phyloP scores from a whole-genome alignment of 2,113 vertebrate species.

The Pelvicachromis taeniatus region DNA sequence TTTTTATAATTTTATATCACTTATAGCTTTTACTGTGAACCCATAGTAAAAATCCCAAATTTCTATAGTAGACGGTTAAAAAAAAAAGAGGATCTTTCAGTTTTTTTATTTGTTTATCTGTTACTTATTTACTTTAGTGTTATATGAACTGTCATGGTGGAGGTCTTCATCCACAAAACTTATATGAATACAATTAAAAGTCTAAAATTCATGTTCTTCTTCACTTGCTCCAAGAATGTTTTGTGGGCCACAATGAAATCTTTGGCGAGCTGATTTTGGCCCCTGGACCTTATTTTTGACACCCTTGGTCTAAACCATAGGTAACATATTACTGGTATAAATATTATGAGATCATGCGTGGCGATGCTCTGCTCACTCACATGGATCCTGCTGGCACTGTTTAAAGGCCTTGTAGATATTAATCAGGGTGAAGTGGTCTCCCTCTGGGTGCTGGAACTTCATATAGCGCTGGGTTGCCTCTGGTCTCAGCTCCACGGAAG shows the following conservation, averaged over 20 bases:
- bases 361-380: conserved; percentile 32
- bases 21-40: neutral
- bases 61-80: neutral
- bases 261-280: neutral
- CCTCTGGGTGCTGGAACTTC: conserved; percentile 83
- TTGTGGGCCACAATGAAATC: neutral
- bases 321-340: neutral
- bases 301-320: neutral
- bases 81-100: neutral
- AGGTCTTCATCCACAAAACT: neutral
- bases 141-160: neutral
- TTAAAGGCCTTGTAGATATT: conserved; percentile 86
- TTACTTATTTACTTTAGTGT: neutral
- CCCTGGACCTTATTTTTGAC: neutral
- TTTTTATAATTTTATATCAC: neutral
- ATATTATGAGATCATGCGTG: neutral
- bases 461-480: conserved; percentile 70
- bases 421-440: conserved; percentile 87
- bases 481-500: conserved; percentile 71
- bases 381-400: conserved; percentile 60
- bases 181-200: neutral
- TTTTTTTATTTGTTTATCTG: neutral
- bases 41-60: neutral
- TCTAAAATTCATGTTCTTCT: neutral
- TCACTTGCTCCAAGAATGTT: neutral